Conservation (phyloP, 2,113 vertebrate species). For the Zosterops japonicus region DNA sequence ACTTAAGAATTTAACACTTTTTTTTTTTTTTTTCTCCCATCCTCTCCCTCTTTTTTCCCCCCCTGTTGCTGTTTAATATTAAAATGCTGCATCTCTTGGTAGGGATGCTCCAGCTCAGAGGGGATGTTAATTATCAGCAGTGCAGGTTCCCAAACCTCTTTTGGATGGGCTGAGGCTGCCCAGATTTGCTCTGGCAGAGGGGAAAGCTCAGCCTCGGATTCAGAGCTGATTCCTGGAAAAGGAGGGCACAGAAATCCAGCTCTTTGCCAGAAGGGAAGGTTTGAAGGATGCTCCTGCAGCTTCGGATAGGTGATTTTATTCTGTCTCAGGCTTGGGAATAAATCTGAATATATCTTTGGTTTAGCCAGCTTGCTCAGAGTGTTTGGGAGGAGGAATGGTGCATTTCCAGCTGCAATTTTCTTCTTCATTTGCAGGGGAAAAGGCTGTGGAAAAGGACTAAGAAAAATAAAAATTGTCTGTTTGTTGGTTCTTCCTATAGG, state of each 20-base stretch:
- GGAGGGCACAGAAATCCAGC: rapidly evolving
- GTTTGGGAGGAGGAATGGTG: background rate
- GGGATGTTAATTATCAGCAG: background rate
- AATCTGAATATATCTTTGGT: background rate
- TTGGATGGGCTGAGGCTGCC: background rate
- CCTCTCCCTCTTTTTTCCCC: rapidly evolving
- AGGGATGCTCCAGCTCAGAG: background rate
- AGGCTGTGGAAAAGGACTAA: background rate
- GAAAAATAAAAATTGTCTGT: background rate
- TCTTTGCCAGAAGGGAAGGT: background rate
- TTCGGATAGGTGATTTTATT: background rate
- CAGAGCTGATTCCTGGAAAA: background rate
- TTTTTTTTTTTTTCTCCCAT: no score
- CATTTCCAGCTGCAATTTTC: background rate
- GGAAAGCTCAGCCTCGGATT: background rate
- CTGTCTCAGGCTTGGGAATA: background rate
- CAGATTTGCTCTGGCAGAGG: background rate
- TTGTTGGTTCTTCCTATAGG: background rate
- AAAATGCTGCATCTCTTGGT: background rate
- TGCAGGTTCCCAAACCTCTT: background rate
- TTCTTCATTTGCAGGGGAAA: background rate
- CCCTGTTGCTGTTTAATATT: background rate
- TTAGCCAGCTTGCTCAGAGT: background rate
- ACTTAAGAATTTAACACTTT: background rate
- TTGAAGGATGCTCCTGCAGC: background rate